Conservation (phyloP, 2,113 vertebrate species). For the Dipodomys stephensi region DNA sequence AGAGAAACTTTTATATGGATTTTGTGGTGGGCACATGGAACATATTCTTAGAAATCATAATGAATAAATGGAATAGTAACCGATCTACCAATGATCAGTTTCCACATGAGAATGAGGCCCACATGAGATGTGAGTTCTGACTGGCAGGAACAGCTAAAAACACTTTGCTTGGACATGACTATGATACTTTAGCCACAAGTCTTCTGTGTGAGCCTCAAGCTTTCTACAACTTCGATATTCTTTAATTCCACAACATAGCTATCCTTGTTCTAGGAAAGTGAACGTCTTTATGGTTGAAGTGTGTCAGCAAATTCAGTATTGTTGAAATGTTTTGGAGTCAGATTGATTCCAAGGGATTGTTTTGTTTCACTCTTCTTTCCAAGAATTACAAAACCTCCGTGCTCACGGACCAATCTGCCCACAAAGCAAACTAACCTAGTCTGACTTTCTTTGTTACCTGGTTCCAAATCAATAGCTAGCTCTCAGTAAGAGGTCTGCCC, state of each 20-base stretch:
- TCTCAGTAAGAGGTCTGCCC: slow-evolving; percentile 11
- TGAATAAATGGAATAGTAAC: slow-evolving; percentile 38
- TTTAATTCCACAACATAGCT: neutral
- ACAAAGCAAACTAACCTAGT: neutral
- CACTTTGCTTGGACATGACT: neutral
- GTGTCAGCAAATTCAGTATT: neutral
- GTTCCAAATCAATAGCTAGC: slow-evolving; percentile 66
- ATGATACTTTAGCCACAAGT: neutral
- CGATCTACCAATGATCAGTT: neutral
- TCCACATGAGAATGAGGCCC: neutral
- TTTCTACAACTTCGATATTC: neutral
- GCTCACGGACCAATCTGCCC: neutral
- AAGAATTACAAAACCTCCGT: slow-evolving; percentile 2
- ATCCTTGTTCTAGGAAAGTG: neutral
- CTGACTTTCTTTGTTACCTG: neutral
- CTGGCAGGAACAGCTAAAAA: neutral
- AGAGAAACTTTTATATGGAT: slow-evolving; percentile 40
- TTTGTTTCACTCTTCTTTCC: neutral
- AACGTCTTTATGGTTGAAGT: neutral
- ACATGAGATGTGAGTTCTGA: neutral
- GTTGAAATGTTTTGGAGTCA: neutral
- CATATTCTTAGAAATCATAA: slow-evolving; percentile 29
- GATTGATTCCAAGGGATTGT: neutral
- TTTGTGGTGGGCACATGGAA: neutral
- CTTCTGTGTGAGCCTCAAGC: neutral